A percentile compares a stretch with the other conserved stretches of the same genome.
Conservation (phyloP, 2,888 invertebrate genomes). For the Dryobota labecula region DNA sequence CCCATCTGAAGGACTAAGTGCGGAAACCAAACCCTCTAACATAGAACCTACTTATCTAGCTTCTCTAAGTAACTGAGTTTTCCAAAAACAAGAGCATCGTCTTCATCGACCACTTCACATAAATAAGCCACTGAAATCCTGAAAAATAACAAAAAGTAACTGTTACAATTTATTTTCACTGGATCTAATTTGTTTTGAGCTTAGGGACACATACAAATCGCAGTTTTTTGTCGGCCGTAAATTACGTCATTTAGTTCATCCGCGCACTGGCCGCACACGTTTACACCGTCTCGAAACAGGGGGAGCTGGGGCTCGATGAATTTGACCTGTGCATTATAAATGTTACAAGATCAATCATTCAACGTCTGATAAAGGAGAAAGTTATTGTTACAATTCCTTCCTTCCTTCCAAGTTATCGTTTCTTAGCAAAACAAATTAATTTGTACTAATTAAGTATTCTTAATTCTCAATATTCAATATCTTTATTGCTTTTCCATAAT, state of each 20-base stretch:
- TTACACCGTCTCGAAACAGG: constrained; percentile 25
- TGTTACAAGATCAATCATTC: constrained; percentile 15
- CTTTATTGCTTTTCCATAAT: too few relatives aligned
- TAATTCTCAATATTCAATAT: too few relatives aligned
- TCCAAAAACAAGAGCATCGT: not conserved
- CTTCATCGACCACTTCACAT: not conserved
- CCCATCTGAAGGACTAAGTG: too few relatives aligned
- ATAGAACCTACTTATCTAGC: too few relatives aligned
- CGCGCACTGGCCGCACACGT: constrained; percentile 9
- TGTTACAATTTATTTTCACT: constrained; percentile 43
- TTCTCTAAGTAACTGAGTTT: not conserved
- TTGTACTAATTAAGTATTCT: not conserved
- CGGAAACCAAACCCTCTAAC: too few relatives aligned
- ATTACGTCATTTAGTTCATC: constrained; percentile 42
- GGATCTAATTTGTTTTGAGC: constrained; percentile 54
- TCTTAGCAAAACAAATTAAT: constrained; percentile 10
- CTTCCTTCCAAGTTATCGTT: too few relatives aligned
- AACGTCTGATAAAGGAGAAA: constrained; percentile 7
- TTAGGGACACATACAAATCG: constrained; percentile 50
- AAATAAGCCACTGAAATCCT: not conserved
- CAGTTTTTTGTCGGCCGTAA: constrained; percentile 50
- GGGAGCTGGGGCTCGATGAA: constrained; percentile 12
- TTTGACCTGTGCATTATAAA: constrained; percentile 17
- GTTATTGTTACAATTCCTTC: constrained; percentile 12
- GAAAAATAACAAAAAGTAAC: constrained; percentile 27